Evolutionary conservation across 2,113 vertebrate genomes (phyloP), one percentile per base, ranked within the genome.

Genomic region (Xiphorhynchus elegans): DNA sequence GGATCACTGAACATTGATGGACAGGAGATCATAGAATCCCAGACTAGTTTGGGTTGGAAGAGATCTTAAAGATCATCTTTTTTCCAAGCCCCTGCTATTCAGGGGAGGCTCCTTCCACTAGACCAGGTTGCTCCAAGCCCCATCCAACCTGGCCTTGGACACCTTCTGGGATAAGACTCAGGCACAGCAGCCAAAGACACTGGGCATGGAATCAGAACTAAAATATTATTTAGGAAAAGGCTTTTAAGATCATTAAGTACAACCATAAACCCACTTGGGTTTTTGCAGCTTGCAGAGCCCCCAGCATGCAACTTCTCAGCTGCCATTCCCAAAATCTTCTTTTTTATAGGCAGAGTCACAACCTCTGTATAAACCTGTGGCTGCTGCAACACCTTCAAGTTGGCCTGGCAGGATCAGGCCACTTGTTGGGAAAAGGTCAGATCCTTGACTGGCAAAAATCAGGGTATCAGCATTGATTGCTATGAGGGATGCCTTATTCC

Each of bases 291-390:
- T 2, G 2, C 0, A 2, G 31, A 83, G 25, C 10, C 33, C 37
- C 12, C 59, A 40, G 12, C 18, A 31, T 29, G 37, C 42, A 59
- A 29, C 7, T 40, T 9, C 69, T 10, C 25, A 23, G 58, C 6
- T 1, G 0, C 9, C 8, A 3, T 46, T 8, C 46, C 25, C 47
- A 62, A 75, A 46, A 29, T 1, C 11, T 68, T 23, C 1, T 2
- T 49, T 80, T 87, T 50, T 15, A 14, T 4, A 25, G 63, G 4
- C 0, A 35, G 28, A 31, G 8, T 40, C 31, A 50, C 49, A 87
- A 17, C 10, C 11, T 70, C 12, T 42, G 25, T 35, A 44, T 33
- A 50, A 70, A 6, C 10, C 26, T 49, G 40, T 24, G 56, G 9
- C 17, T 50, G 25, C 17, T 64, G 5, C 24, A 4, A 0, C 42